Conservation (phyloP, 2,113 vertebrate species). For the Actenoides hombroni region DNA sequence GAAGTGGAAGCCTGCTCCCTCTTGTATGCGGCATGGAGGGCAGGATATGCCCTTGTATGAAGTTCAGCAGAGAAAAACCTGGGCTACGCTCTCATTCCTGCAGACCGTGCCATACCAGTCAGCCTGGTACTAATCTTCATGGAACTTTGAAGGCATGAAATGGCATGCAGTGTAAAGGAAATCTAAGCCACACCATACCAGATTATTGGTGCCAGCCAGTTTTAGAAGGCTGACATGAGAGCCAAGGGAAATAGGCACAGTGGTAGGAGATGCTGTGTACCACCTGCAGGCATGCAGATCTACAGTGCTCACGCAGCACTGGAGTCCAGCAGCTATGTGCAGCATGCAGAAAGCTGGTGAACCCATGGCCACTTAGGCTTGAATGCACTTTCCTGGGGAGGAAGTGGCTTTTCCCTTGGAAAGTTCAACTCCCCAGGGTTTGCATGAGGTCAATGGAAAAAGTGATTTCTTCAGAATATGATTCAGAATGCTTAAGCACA, state of each 20-base stretch:
- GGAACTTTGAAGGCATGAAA: conserved; percentile 42
- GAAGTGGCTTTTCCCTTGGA: conserved; percentile 63
- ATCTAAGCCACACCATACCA: not conserved
- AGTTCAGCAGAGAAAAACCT: not conserved
- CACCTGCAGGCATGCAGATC: conserved; percentile 22
- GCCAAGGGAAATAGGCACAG: conserved; percentile 29
- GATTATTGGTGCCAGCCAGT: not conserved
- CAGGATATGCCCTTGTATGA: not conserved
- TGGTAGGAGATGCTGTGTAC: not conserved
- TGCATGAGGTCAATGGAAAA: conserved; percentile 56
- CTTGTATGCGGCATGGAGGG: not conserved
- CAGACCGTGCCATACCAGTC: conserved; percentile 28
- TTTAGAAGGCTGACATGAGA: conserved; percentile 2
- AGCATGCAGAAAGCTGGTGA: not conserved
- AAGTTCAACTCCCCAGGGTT: conserved; percentile 46
- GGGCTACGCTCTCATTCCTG: not conserved
- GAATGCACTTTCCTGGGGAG: conserved; percentile 42
- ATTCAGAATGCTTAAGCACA: conserved; percentile 6
- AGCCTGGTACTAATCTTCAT: conserved; percentile 13
- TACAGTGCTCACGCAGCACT: not conserved
- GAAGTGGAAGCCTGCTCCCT: not conserved
- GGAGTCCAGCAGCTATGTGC: not conserved
- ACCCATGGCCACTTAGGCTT: not conserved
- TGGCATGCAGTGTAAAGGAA: not conserved
- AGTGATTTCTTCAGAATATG: conserved; percentile 48